A percentile compares a stretch with the other conserved stretches of the same genome.
These are phyloP conservation scores for Stratiomys singularior DNA, from an alignment of 2,888 invertebrate species.

Conservation along the genomic window DNA sequence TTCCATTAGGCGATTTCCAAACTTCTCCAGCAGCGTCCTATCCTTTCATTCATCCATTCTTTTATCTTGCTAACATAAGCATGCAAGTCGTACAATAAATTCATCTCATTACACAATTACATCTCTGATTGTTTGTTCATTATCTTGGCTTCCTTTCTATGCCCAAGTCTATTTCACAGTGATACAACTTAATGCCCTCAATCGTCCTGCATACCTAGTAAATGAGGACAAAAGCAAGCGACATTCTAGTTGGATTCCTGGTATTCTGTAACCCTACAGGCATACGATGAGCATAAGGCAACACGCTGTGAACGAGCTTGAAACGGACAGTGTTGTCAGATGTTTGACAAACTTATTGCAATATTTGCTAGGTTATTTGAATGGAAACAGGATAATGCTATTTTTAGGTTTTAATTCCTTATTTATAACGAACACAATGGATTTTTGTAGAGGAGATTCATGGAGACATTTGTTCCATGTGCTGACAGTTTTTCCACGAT, in stretches of 20 bases:
- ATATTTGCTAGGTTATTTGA: too few relatives aligned
- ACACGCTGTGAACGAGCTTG: too few relatives aligned
- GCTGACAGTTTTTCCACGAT: too few relatives aligned
- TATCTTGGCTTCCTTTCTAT: constrained; percentile 28
- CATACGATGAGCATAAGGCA: not conserved
- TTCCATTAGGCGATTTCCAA: not conserved
- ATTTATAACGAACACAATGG: too few relatives aligned
- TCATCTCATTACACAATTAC: constrained; percentile 41
- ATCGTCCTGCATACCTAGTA: not conserved
- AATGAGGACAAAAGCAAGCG: not conserved
- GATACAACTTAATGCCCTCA: constrained; percentile 17
- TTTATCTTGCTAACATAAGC: constrained; percentile 22
- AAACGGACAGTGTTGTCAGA: too few relatives aligned
- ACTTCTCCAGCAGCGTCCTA: not conserved
- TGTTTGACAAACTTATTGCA: too few relatives aligned
- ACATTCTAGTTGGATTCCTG: not conserved
- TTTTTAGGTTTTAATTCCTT: too few relatives aligned
- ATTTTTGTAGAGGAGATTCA: too few relatives aligned
- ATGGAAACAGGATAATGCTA: too few relatives aligned
- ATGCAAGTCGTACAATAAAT: constrained; percentile 38
- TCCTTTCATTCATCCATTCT: not conserved
- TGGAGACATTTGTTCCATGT: too few relatives aligned
- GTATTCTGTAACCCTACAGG: constrained; percentile 1
- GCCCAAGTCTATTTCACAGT: constrained; percentile 9
- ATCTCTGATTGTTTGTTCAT: constrained; percentile 44